A percentile compares a stretch with the other conserved stretches of the same genome.
These are phyloP conservation scores for Glandiceps talaboti DNA, from an alignment of 53 echinoderm and acorn worm species.

Conservation along the genomic window DNA sequence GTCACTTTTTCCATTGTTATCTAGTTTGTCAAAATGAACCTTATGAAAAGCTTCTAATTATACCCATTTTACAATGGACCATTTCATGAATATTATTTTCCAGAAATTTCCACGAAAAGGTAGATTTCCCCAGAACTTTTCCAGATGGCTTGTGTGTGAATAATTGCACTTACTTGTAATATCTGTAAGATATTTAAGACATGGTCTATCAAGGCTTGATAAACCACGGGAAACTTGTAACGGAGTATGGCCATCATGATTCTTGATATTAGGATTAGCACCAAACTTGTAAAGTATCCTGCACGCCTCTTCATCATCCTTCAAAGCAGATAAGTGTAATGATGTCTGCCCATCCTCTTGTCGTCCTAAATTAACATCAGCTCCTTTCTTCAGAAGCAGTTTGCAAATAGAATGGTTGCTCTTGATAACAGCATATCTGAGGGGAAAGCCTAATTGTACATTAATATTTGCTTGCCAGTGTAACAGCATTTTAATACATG, in stretches of 20 bases:
- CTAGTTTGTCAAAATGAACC: neutral
- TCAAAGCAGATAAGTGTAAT: slow-evolving; percentile 57
- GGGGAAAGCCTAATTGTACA: slow-evolving; percentile 59
- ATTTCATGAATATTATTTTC: too few relatives aligned
- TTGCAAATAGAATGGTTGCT: slow-evolving; percentile 30
- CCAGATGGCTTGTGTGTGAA: neutral
- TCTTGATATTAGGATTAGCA: slow-evolving; percentile 34
- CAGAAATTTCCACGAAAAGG: too few relatives aligned
- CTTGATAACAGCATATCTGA: slow-evolving; percentile 64
- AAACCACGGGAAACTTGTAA: slow-evolving; percentile 25
- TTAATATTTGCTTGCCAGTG: slow-evolving; percentile 49
- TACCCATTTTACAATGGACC: too few relatives aligned
- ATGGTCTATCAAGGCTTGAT: neutral
- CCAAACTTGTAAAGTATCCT: slow-evolving; percentile 51
- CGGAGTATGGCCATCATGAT: slow-evolving; percentile 53
- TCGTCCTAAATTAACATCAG: slow-evolving; percentile 51
- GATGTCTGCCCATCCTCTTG: slow-evolving; percentile 75
- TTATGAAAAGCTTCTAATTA: neutral
- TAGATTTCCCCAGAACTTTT: too few relatives aligned
- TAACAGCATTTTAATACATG: slow-evolving; percentile 47
- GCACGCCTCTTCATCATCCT: slow-evolving; percentile 42
- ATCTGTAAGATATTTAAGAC: neutral
- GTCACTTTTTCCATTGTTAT: too few relatives aligned
- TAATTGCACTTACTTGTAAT: neutral
- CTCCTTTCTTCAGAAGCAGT: slow-evolving; percentile 48